Evolutionary conservation across 1,140 invertebrate genomes (phyloP), one percentile per base, ranked within the genome.

Genomic region (Zaprionus africanus): DNA sequence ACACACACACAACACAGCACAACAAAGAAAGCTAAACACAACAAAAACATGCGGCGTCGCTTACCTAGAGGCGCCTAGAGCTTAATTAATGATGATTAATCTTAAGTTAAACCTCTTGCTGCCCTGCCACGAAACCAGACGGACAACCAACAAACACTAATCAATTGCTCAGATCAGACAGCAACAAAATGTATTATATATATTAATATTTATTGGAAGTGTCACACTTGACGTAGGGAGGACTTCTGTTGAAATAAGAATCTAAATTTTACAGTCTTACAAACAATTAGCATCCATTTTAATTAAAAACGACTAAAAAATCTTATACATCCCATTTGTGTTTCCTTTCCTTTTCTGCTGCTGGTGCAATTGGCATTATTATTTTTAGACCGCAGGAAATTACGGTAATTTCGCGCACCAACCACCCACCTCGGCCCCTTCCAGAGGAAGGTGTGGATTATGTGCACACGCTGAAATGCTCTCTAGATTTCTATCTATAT

Each of bases 181-280:
- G 85, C 84, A 81, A 73, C 62, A 62, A 67, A 66, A 81, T 87
- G 84, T 87, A 87, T 87, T 87, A 87, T 87, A 87, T 74, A 83
- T 87, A 78, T 87, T 78, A 83, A 88, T 87, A 88, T 87, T 88
- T 87, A 87, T 87, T 87, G 83, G 83, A 85, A 70, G 72, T 76
- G 81, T 79, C 73, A 65, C 81, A 56, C 28, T 53, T 74, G 82
- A 85, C 81, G 84, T 59, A 64, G 54, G 81, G 81, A 84, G 69
- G 62, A 86, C 64, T 87, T 68, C 57, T 86, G 76, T 67, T 81
- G 64, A 87, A 78, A 66, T 64, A 88, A 88, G 71, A 65, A 81
- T 83, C 84, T 57, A 87, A 87, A 87, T 87, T 87, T 79, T 84
- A 87, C 75, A 87, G 81, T 84, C 68, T 81, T 80, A 76, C 74